Conservation (phyloP, 2,797 vertebrate species). For the Otolemur crassicaudatus region DNA sequence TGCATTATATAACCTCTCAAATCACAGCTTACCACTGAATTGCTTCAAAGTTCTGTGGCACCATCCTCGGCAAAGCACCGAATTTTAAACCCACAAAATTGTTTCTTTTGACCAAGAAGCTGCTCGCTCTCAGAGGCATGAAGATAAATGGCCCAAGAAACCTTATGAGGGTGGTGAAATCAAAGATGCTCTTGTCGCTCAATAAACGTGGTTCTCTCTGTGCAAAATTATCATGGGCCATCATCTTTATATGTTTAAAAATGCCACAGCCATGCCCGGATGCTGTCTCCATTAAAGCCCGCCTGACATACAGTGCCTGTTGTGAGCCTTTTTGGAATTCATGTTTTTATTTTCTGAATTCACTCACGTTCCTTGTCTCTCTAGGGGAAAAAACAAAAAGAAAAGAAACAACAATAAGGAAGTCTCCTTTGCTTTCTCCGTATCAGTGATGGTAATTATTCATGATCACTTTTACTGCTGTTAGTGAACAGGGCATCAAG, state of each 20-base stretch:
- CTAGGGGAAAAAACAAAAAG: no score
- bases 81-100: conserved; percentile 37
- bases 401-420: not conserved
- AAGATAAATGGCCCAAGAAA: conserved; percentile 2
- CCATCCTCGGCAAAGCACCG: not conserved
- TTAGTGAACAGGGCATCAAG: not conserved
- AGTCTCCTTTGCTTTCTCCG: not conserved
- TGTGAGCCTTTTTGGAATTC: not conserved
- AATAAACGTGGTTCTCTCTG: conserved; percentile 10
- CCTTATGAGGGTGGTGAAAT: conserved; percentile 29
- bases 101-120: not conserved
- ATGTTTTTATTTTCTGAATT: conserved; percentile 35
- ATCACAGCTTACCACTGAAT: not conserved
- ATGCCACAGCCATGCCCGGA: not conserved
- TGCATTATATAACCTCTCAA: not conserved
- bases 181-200: conserved; percentile 42
- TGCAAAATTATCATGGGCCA: not conserved
- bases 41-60: conserved; percentile 51
- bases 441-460: not conserved
- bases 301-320: not conserved
- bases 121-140: not conserved
- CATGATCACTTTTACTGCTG: not conserved
- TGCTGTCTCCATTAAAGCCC: not conserved
- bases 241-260: conserved; percentile 14
- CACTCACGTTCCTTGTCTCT: not conserved